These are phyloP conservation scores for Heliconius congener DNA, from an alignment of 1,140 invertebrate genomes.

Conservation along the genomic window DNA sequence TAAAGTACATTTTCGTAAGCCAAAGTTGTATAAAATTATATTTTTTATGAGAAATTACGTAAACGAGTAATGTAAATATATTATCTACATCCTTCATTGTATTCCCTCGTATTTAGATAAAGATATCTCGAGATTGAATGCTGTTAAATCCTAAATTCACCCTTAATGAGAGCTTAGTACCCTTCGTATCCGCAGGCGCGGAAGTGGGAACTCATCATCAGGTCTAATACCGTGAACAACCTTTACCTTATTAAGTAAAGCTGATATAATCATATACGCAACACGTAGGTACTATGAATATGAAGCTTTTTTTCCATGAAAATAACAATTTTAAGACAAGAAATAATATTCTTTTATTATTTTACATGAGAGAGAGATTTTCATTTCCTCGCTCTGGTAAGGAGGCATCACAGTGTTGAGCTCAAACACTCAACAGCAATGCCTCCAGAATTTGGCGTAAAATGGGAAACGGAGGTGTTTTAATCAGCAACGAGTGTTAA, in stretches of 20 bases:
- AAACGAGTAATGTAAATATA: slow-evolving; percentile 29
- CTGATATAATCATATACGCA: slow-evolving; percentile 6
- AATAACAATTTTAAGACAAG: too few relatives aligned
- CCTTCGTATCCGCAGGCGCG: slow-evolving; percentile 59
- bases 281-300: neutral
- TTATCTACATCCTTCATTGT: neutral
- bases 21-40: slow-evolving; percentile 15
- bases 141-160: slow-evolving; percentile 58
- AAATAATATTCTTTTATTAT: too few relatives aligned
- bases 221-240: slow-evolving; percentile 57
- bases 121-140: slow-evolving; percentile 53
- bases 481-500: too few relatives aligned
- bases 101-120: slow-evolving; percentile 47
- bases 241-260: slow-evolving; percentile 48
- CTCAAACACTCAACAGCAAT: too few relatives aligned
- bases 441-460: too few relatives aligned
- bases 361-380: too few relatives aligned
- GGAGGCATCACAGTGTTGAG: too few relatives aligned
- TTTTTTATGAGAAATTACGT: slow-evolving; percentile 25
- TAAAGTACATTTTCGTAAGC: too few relatives aligned
- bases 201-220: slow-evolving; percentile 64
- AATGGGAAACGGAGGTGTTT: too few relatives aligned
- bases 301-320: neutral
- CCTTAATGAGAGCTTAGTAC: slow-evolving; percentile 61
- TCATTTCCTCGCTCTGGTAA: too few relatives aligned